Evolutionary conservation across 2,113 vertebrate genomes (phyloP).

Genomic region (Neolamprologus modestus): DNA sequence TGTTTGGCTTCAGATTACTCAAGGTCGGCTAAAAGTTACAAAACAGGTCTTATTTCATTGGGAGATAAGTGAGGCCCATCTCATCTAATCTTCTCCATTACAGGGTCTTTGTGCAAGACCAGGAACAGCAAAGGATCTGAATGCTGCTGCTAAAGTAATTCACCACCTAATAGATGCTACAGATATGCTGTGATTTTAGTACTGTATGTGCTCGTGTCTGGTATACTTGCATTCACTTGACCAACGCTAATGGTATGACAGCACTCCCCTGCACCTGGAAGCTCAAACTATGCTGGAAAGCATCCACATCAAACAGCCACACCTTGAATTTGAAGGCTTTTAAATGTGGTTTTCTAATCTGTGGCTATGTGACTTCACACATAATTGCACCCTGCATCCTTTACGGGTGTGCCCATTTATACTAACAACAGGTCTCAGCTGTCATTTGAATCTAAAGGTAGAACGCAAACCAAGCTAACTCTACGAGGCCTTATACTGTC

Average conservation of each 20-base stretch:
- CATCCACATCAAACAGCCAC: conserved; percentile 21
- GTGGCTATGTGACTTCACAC: neutral
- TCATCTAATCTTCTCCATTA: conserved; percentile 36
- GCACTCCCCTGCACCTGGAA: neutral
- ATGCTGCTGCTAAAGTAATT: conserved; percentile 53
- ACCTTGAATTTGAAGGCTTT: neutral
- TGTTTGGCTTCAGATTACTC: neutral
- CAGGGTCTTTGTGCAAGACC: conserved; percentile 9
- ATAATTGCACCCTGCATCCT: neutral
- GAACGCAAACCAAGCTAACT: neutral
- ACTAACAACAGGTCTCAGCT: neutral
- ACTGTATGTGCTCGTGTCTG: neutral
- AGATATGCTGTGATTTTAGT: conserved; percentile 23
- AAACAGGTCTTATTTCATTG: conserved; percentile 11
- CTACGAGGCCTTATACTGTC: neutral
- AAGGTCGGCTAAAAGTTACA: conserved; percentile 11
- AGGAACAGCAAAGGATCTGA: neutral
- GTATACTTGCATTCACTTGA: neutral
- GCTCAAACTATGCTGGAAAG: neutral
- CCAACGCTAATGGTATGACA: neutral
- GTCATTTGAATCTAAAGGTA: neutral
- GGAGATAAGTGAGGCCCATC: conserved; percentile 9
- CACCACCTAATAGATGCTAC: conserved; percentile 39
- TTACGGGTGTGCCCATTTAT: neutral
- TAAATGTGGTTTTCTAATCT: neutral